Evolutionary conservation across 2,888 invertebrate genomes (phyloP), one percentile per base, ranked within the genome.

Genomic region (Epinotia nisella): DNA sequence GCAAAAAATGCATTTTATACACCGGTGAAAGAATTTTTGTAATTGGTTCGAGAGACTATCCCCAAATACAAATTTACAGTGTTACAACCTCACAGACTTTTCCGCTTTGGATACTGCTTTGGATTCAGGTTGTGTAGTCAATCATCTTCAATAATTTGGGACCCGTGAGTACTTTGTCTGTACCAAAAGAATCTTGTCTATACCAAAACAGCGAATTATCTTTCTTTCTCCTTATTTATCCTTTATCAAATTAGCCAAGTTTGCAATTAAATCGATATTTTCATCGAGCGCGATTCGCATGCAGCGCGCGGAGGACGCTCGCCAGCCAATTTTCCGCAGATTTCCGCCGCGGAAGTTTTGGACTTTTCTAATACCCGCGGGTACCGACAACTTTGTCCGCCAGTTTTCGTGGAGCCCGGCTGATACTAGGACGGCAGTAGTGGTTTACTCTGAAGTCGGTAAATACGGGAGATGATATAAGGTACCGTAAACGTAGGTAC

Each of bases 281-380:
- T 62, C 72, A 72, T 68, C 67, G 67, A 0, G 41, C 56, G 11
- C 61, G 35, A 67, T 72, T 68, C 61, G 60, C 49, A 72, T 72
- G 72, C 72, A 39, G 61, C 39, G 15, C 67, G 61, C 61, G 61
- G 29, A 9, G 61, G 21, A n/a, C 41, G 39, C 56, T 49, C 67
- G 21, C 67, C 56, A 68, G 74, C 71, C 74, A 74, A 74, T 74
- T 74, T 74, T 66, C 74, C 66, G 61, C 51, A 71, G 74, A 74
- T 74, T 74, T 67, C 71, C 74, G 49, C 19, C 29, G 60, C 29
- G 56, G 71, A 74, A 71, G 74, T 74, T 74, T 71, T 60, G 65
- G 70, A 74, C 65, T 74, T 74, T 74, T 70, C 65, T 74, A 74
- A 74, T 74, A 74, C 70, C 74, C 65, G 21, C 17, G 59, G 61